A percentile compares a stretch with the other conserved stretches of the same genome.
These are phyloP conservation scores for Paramormyrops kingsleyae DNA, from an alignment of 2,113 vertebrate genomes.

Conservation along the genomic window DNA sequence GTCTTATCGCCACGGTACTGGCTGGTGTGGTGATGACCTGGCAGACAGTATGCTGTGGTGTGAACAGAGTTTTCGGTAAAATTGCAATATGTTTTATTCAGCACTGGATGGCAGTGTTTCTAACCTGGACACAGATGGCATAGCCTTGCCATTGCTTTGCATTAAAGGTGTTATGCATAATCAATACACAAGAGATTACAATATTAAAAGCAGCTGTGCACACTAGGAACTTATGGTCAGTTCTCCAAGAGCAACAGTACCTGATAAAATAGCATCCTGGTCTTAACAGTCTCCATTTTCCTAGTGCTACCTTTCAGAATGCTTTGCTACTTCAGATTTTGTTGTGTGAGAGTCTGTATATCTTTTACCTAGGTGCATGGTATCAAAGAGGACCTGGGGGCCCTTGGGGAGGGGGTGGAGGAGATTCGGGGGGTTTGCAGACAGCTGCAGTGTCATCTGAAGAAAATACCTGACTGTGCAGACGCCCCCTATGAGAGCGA, in stretches of 20 bases:
- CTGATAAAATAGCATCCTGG: not conserved
- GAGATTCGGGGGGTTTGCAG: slow-evolving; percentile 77
- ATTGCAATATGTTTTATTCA: not conserved
- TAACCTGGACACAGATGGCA: not conserved
- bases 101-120: not conserved
- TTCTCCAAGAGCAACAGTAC: not conserved
- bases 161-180: not conserved
- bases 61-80: not conserved
- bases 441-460: slow-evolving; percentile 82
- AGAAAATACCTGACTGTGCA: slow-evolving; percentile 80
- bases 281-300: not conserved
- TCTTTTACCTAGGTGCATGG: slow-evolving; percentile 62
- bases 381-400: slow-evolving; percentile 73
- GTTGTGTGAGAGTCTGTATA: not conserved
- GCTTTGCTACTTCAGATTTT: not conserved
- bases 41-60: not conserved
- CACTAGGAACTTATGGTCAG: not conserved
- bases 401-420: slow-evolving; percentile 67
- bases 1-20: slow-evolving; percentile 68
- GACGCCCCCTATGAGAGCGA: slow-evolving; percentile 77
- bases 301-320: not conserved
- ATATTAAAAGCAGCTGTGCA: not conserved
- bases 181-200: not conserved
- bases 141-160: not conserved
- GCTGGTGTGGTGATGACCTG: not conserved